Conservation (phyloP, 2,888 invertebrate genomes). For the Lithophane ornitopus region DNA sequence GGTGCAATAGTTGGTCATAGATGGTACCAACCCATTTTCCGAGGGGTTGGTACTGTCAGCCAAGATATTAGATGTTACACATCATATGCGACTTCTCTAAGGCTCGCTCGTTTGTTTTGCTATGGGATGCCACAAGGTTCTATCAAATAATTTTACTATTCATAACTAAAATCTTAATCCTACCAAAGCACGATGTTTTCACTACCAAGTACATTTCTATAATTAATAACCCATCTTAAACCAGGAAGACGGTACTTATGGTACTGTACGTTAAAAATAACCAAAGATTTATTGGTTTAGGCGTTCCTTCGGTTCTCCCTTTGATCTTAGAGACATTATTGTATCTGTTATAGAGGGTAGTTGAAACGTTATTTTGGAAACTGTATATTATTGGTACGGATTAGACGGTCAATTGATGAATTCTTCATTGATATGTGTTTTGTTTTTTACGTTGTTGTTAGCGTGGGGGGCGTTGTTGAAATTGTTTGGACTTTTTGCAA, state of each 20-base stretch:
- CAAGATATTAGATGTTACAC: too few species aligned
- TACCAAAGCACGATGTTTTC: constrained; percentile 13
- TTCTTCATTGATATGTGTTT: constrained; percentile 32
- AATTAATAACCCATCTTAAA: constrained; percentile 55
- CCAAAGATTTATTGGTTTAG: constrained; percentile 65
- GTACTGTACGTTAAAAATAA: constrained; percentile 63
- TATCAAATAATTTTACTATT: not conserved
- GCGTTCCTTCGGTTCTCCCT: constrained; percentile 66
- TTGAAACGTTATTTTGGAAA: constrained; percentile 22
- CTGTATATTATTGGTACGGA: constrained; percentile 9
- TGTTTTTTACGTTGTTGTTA: constrained; percentile 11
- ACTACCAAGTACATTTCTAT: constrained; percentile 38
- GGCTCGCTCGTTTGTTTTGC: not conserved
- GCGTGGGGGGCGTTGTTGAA: not conserved
- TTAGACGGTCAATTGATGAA: constrained; percentile 10
- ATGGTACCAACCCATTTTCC: too few species aligned
- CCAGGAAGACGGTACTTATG: constrained; percentile 69
- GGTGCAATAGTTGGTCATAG: too few species aligned
- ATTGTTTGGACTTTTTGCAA: not conserved
- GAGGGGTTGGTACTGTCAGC: too few species aligned
- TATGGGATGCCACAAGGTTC: not conserved
- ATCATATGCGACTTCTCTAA: too few species aligned
- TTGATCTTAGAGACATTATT: constrained; percentile 61
- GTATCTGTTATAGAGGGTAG: constrained; percentile 28
- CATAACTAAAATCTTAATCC: not conserved